phyloP scores from a whole-genome alignment of 2,888 invertebrate genomes.

The Plagodis dolabraria region DNA sequence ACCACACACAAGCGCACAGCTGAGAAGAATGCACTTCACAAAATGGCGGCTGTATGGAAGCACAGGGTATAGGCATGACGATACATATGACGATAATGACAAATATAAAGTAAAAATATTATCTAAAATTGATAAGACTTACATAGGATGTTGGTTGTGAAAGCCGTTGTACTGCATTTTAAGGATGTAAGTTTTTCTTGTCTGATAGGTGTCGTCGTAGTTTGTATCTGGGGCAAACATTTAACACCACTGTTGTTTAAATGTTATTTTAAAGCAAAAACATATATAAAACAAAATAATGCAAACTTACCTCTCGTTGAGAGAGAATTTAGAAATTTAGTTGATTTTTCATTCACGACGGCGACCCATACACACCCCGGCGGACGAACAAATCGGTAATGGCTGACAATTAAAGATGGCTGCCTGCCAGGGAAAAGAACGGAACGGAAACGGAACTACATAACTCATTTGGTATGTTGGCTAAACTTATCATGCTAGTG shows the following conservation, averaged over 20 bases:
- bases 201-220: constrained; percentile 68
- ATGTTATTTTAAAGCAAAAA: not conserved
- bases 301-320: constrained; percentile 72
- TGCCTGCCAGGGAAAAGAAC: not conserved
- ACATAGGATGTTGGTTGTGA: constrained; percentile 82
- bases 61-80: not conserved
- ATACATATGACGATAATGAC: not conserved
- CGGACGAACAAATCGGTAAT: constrained; percentile 88
- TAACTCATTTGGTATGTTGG: not conserved
- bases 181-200: constrained; percentile 47
- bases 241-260: not conserved
- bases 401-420: constrained; percentile 50
- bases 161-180: constrained; percentile 83
- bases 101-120: not conserved
- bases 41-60: constrained; percentile 74
- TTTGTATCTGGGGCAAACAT: constrained; percentile 70
- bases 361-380: constrained; percentile 75
- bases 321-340: constrained; percentile 76
- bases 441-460: constrained; percentile 1
- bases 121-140: constrained; percentile 44
- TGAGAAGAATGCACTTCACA: constrained; percentile 72
- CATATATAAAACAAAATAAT: not conserved
- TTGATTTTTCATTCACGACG: constrained; percentile 68
- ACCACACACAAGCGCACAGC: constrained; percentile 64
- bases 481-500: too few relatives aligned